Evolutionary conservation across 2,888 invertebrate species (phyloP).

Genomic region (Plebejus argus): DNA sequence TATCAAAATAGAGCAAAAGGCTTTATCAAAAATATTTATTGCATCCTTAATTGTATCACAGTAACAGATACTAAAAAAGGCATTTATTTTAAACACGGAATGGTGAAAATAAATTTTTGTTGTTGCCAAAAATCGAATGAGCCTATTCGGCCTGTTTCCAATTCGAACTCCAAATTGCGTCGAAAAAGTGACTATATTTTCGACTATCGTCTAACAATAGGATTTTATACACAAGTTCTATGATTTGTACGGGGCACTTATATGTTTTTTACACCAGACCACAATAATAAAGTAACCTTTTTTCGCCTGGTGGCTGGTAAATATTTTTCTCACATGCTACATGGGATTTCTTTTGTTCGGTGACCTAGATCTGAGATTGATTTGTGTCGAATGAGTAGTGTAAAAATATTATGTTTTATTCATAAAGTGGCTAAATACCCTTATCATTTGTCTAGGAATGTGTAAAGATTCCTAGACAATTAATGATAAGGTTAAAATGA

Average conservation of each 20-base stretch:
- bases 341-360: constrained; percentile 5
- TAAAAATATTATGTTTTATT: constrained; percentile 23
- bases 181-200: constrained; percentile 39
- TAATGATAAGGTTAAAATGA: no score
- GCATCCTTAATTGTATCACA: constrained; percentile 29
- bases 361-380: constrained; percentile 6
- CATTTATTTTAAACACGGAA: constrained; percentile 35
- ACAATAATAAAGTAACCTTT: constrained; percentile 10
- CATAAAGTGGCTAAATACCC: neutral
- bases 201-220: constrained; percentile 38
- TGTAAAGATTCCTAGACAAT: no score
- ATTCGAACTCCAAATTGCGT: constrained; percentile 39
- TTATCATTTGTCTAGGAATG: neutral
- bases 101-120: constrained; percentile 36
- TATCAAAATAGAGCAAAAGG: neutral
- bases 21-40: constrained; percentile 12
- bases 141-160: constrained; percentile 36
- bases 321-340: constrained; percentile 5
- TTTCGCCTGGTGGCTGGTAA: neutral
- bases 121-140: constrained; percentile 39
- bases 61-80: constrained; percentile 30
- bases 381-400: constrained; percentile 7
- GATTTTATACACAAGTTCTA: constrained; percentile 35
- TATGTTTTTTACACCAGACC: constrained; percentile 9
- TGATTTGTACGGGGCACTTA: constrained; percentile 29